Evolutionary conservation across 1,140 invertebrate species (phyloP).

Genomic region (Megalopta genalis): DNA sequence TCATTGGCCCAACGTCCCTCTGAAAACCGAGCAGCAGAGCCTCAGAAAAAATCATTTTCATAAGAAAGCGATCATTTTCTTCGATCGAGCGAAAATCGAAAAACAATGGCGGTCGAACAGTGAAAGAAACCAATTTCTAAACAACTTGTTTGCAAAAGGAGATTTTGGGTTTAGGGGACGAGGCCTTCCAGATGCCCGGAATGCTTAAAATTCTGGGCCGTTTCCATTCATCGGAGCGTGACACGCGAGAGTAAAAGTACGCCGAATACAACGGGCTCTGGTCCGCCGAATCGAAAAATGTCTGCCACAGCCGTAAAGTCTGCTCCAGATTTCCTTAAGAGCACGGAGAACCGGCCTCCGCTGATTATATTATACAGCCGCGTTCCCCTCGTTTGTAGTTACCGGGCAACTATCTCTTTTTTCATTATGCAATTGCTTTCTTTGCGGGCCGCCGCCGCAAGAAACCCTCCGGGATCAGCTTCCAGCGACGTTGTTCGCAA

Average conservation of each 20-base stretch:
- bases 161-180: background rate
- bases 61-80: too few species aligned
- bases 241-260: background rate
- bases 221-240: background rate
- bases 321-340: slow-evolving; percentile 70
- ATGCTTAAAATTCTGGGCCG: background rate
- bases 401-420: slow-evolving; percentile 76
- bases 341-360: slow-evolving; percentile 50
- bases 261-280: background rate
- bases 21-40: too few species aligned
- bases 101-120: too few species aligned
- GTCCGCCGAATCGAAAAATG: slow-evolving; percentile 44
- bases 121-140: too few species aligned
- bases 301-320: slow-evolving; percentile 52
- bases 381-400: slow-evolving; percentile 60
- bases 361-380: slow-evolving; percentile 61
- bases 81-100: too few species aligned
- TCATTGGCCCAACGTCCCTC: too few species aligned
- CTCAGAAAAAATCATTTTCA: background rate
- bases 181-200: background rate
- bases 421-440: slow-evolving; percentile 75
- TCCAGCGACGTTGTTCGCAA: background rate
- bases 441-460: slow-evolving; percentile 48
- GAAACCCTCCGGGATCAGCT: background rate
- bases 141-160: background rate